Evolutionary conservation across 2,797 vertebrate genomes (phyloP).

Genomic region (Rhinoraja longicauda): DNA sequence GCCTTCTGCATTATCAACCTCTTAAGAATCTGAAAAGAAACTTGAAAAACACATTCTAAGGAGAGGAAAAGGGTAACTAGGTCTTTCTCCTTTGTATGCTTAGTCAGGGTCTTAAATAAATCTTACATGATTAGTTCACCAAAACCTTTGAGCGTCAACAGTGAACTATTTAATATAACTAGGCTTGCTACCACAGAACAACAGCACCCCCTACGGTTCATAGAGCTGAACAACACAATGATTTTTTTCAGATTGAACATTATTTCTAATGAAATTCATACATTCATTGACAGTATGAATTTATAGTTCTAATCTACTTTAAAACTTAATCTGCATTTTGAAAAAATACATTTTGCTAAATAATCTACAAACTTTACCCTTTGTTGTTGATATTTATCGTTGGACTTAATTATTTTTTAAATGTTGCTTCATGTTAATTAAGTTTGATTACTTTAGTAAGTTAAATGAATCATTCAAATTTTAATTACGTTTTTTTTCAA

Average conservation of each 20-base stretch:
- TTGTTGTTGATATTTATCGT: neutral
- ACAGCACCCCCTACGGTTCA: slow-evolving; percentile 13
- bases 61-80: neutral
- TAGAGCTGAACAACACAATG: neutral
- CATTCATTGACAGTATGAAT: too few relatives aligned
- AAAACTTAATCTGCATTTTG: neutral
- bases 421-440: too few relatives aligned
- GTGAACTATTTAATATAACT: neutral
- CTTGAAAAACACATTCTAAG: neutral
- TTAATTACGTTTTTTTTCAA: too few relatives aligned
- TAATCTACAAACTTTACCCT: neutral
- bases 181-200: neutral
- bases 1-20: neutral
- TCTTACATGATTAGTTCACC: neutral
- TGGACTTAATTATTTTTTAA: neutral
- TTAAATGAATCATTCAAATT: too few relatives aligned
- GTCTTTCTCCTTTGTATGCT: neutral
- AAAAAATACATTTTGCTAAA: neutral
- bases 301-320: neutral
- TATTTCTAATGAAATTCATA: too few relatives aligned
- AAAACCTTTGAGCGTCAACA: neutral
- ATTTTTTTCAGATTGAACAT: neutral
- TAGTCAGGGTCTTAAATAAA: neutral
- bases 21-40: neutral
- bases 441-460: too few relatives aligned